A percentile compares a stretch with the other conserved stretches of the same genome.
phyloP scores from a whole-genome alignment of 2,797 vertebrate genomes.

The Pelobates cultripes region DNA sequence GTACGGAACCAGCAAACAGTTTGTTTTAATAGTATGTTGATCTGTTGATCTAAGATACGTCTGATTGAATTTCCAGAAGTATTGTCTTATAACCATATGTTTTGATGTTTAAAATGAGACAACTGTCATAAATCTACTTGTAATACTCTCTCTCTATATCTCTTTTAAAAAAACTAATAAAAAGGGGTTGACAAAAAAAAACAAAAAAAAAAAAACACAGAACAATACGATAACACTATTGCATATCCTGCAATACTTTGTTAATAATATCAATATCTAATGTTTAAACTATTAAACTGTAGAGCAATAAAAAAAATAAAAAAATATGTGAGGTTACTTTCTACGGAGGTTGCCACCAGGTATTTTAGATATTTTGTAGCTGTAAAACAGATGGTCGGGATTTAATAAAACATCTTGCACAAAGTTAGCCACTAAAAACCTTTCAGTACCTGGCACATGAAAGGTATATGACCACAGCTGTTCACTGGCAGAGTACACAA shows the following conservation, averaged over 20 bases:
- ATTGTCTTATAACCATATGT: no score
- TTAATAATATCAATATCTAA: not conserved
- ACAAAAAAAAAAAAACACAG: no score
- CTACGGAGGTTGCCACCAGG: not conserved
- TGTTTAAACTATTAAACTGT: not conserved
- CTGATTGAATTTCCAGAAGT: no score
- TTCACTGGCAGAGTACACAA: slow-evolving; percentile 23
- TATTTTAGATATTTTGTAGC: not conserved
- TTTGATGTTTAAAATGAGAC: no score
- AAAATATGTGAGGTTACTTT: not conserved
- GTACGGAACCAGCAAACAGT: no score
- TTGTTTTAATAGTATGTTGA: no score
- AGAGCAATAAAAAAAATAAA: no score
- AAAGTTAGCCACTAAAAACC: slow-evolving; percentile 5
- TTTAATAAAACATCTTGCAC: slow-evolving; percentile 25
- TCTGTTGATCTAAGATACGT: no score
- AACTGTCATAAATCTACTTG: no score
- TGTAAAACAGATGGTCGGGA: slow-evolving; percentile 24
- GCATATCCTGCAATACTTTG: not conserved
- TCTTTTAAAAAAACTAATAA: no score
- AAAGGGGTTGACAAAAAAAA: no score
- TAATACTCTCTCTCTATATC: no score
- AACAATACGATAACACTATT: not conserved
- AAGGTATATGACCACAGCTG: slow-evolving; percentile 15
- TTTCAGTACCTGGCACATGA: slow-evolving; percentile 15